A percentile compares a stretch with the other conserved stretches of the same genome.
These are phyloP conservation scores for Stenodema calcarata DNA, from an alignment of 2,888 invertebrate genomes.

Conservation along the genomic window DNA sequence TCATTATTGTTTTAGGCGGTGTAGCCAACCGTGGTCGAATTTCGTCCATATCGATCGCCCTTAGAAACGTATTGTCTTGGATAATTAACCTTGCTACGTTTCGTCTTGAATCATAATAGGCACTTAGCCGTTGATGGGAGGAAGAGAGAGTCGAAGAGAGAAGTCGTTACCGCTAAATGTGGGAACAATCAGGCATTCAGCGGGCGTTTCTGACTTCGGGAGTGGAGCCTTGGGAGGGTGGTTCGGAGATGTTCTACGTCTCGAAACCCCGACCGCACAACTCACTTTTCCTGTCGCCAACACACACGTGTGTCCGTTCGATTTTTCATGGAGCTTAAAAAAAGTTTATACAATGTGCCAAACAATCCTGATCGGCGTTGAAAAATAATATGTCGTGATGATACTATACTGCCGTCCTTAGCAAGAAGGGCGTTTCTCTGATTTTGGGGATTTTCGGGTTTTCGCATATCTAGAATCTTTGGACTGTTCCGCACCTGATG, in stretches of 20 bases:
- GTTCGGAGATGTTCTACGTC: not conserved
- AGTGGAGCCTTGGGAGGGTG: not conserved
- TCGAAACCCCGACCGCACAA: not conserved
- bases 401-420: no score
- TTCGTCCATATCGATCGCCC: not conserved
- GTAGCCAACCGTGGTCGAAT: not conserved
- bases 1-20: not conserved
- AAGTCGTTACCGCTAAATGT: constrained; percentile 35
- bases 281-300: not conserved
- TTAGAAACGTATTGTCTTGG: not conserved
- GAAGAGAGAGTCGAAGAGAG: not conserved
- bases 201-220: constrained; percentile 12
- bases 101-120: constrained; percentile 25
- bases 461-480: no score
- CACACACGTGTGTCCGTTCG: not conserved
- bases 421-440: no score
- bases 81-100: not conserved
- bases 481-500: no score
- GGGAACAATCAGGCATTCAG: constrained; percentile 31
- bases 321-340: not conserved
- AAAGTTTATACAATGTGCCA: not conserved
- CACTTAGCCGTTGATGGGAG: constrained; percentile 5
- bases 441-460: no score
- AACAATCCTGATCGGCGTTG: no score
- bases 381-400: no score